phyloP scores from a whole-genome alignment of 2,113 vertebrate genomes.

The Dolichallabes microphthalmus region DNA sequence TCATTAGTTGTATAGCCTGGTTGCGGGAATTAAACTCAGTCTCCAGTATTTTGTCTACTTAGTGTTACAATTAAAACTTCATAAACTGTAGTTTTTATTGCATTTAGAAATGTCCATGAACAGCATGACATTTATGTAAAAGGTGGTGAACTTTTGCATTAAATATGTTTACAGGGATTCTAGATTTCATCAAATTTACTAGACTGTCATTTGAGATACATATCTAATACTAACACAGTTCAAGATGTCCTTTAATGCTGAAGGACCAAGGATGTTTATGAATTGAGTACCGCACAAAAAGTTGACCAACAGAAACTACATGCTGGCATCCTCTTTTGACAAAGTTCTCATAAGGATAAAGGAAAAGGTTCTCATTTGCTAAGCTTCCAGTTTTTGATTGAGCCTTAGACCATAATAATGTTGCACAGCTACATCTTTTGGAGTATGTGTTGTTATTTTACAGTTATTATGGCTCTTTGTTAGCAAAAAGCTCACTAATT shows the following conservation, averaged over 20 bases:
- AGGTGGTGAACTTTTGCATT: neutral
- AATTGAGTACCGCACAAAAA: neutral
- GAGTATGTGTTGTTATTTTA: neutral
- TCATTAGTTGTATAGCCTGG: neutral
- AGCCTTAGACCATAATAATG: neutral
- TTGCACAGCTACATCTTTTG: neutral
- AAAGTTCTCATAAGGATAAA: slow-evolving; percentile 58
- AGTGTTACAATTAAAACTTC: neutral
- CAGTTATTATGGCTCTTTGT: neutral
- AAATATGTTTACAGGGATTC: neutral
- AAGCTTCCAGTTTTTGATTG: slow-evolving; percentile 1
- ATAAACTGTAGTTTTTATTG: neutral
- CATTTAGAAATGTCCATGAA: neutral
- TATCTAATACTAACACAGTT: too few species aligned
- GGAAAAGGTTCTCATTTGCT: slow-evolving; percentile 18
- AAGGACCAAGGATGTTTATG: neutral
- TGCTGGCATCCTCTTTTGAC: slow-evolving; percentile 47
- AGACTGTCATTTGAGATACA: neutral
- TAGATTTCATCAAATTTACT: neutral
- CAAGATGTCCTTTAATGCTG: neutral
- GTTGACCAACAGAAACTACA: slow-evolving; percentile 38
- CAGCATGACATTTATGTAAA: neutral
- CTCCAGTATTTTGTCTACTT: neutral
- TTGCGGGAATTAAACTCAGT: neutral
- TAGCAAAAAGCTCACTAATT: neutral